Percentiles rank a stretch among this genome's conserved stretches.
phyloP scores from a whole-genome alignment of 2,888 invertebrate species.

The Biston betularia region DNA sequence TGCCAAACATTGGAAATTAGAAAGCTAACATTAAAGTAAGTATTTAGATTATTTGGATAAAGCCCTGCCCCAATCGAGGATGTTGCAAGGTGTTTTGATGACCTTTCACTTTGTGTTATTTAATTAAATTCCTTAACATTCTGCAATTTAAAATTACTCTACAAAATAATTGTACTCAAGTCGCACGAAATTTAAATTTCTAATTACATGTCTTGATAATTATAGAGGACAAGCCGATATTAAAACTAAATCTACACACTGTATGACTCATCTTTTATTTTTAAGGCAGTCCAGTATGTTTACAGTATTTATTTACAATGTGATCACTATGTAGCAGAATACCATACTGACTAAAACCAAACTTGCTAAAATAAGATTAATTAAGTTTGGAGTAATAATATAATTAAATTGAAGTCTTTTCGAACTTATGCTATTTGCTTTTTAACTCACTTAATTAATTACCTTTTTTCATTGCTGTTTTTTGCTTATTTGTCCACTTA shows the following conservation, averaged over 20 bases:
- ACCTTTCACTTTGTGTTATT: conserved; percentile 32
- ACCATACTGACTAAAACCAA: too few species aligned
- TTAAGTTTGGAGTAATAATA: too few species aligned
- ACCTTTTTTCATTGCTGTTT: too few species aligned
- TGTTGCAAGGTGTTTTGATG: conserved; percentile 29
- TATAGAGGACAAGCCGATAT: neutral
- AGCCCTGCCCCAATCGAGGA: neutral
- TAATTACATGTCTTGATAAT: neutral
- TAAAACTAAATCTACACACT: neutral
- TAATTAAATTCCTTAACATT: conserved; percentile 17
- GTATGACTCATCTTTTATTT: conserved; percentile 4
- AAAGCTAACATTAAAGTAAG: conserved; percentile 28
- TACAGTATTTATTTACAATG: too few species aligned
- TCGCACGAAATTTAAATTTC: neutral
- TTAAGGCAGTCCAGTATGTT: too few species aligned
- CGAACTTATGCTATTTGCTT: too few species aligned
- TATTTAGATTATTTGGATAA: conserved; percentile 7
- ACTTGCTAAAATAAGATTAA: too few species aligned
- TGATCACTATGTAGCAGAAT: too few species aligned
- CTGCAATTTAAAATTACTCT: neutral
- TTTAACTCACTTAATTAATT: too few species aligned
- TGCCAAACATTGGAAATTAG: conserved; percentile 24
- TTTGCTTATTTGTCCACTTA: neutral
- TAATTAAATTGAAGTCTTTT: too few species aligned
- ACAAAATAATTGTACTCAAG: conserved; percentile 1